Percentiles rank a stretch among this genome's conserved stretches.
phyloP scores from a whole-genome alignment of 2,888 invertebrate species.

The Folsomia candida region DNA sequence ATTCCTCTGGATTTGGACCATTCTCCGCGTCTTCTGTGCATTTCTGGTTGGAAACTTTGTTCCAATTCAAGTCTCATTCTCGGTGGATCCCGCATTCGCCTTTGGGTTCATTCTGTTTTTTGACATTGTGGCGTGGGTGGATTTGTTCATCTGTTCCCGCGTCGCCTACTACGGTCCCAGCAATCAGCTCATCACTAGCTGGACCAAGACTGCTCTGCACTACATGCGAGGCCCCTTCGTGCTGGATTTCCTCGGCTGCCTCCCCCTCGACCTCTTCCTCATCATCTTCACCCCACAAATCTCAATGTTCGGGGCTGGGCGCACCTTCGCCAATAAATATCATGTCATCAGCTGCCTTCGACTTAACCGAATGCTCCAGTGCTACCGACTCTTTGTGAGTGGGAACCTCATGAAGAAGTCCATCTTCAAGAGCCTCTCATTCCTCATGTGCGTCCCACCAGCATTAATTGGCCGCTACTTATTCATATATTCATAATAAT shows the following conservation, averaged over 20 bases:
- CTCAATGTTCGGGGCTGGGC: neutral
- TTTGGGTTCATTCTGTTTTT: constrained; percentile 25
- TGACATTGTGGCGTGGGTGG: constrained; percentile 44
- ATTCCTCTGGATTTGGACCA: constrained; percentile 39
- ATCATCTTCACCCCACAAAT: neutral
- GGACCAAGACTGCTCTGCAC: constrained; percentile 26
- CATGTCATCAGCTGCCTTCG: constrained; percentile 26
- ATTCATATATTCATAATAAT: neutral
- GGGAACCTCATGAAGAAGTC: constrained; percentile 29
- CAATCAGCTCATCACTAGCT: constrained; percentile 35
- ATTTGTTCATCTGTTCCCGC: constrained; percentile 39
- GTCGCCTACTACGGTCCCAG: constrained; percentile 35
- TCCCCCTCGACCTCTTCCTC: constrained; percentile 38
- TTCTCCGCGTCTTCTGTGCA: constrained; percentile 32
- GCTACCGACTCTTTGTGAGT: constrained; percentile 33
- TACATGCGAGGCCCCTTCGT: constrained; percentile 44
- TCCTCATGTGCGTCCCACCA: constrained; percentile 35
- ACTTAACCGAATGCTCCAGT: constrained; percentile 42
- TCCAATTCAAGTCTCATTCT: constrained; percentile 32
- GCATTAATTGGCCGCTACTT: neutral
- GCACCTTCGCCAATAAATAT: constrained; percentile 25
- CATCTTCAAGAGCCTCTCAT: constrained; percentile 41
- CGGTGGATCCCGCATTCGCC: constrained; percentile 25
- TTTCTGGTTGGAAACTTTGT: constrained; percentile 30
- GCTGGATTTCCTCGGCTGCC: constrained; percentile 37